These are phyloP conservation scores for Aphaenogaster ashmeadi DNA, from an alignment of 1,140 invertebrate genomes.

Conservation along the genomic window DNA sequence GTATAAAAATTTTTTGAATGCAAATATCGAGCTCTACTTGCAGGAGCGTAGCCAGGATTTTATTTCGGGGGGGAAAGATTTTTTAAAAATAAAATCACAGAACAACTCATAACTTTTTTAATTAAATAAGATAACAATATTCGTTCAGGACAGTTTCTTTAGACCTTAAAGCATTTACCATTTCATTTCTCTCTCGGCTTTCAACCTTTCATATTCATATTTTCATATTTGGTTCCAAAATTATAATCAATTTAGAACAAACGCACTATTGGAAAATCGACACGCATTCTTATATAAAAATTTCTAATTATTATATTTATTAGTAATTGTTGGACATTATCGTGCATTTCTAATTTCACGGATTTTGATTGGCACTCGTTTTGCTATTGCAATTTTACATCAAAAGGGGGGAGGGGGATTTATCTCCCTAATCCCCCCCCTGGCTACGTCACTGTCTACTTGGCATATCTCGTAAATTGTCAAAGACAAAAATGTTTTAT, in stretches of 20 bases:
- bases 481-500: neutral
- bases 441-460: no score
- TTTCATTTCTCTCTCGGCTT: no score
- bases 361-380: neutral
- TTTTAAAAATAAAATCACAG: no score
- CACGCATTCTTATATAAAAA: neutral
- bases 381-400: neutral
- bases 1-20: neutral
- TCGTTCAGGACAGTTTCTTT: no score
- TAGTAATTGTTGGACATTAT: neutral
- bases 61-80: no score
- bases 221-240: no score
- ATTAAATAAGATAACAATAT: no score
- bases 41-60: no score
- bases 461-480: neutral
- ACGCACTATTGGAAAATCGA: neutral
- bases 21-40: neutral
- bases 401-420: neutral
- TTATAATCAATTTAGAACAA: constrained; percentile 3
- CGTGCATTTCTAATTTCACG: neutral
- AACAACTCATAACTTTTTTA: no score
- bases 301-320: constrained; percentile 20
- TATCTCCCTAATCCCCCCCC: no score
- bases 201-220: no score
- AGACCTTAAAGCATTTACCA: no score